Conservation (phyloP, 2,888 invertebrate species). For the Parochlus steinenii region DNA sequence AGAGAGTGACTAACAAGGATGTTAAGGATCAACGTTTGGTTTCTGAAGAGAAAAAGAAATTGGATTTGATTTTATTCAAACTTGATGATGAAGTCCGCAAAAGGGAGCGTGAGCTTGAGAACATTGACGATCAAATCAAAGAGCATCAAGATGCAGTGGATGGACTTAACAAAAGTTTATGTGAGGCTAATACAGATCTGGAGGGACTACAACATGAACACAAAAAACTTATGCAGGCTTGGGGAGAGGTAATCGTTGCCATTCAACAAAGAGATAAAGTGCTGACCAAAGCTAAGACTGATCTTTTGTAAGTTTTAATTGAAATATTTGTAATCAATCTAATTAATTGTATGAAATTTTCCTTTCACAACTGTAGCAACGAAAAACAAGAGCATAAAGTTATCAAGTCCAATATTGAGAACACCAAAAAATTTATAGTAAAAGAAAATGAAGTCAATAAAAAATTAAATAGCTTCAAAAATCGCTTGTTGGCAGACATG, state of each 20-base stretch:
- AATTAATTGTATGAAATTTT: constrained; percentile 9
- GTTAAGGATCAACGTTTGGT: constrained; percentile 26
- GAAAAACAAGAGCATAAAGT: constrained; percentile 40
- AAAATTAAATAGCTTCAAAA: constrained; percentile 40
- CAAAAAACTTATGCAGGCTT: constrained; percentile 48
- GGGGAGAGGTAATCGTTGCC: constrained; percentile 56
- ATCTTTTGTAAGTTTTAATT: constrained; percentile 35
- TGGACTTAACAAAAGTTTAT: constrained; percentile 38
- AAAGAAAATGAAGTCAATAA: constrained; percentile 53
- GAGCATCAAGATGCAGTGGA: constrained; percentile 48
- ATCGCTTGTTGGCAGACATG: constrained; percentile 39
- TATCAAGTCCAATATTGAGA: constrained; percentile 40
- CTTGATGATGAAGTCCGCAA: constrained; percentile 53
- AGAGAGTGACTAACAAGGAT: constrained; percentile 27
- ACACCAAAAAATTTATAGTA: constrained; percentile 43
- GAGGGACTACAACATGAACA: constrained; percentile 54
- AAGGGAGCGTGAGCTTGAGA: constrained; percentile 45
- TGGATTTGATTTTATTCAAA: constrained; percentile 49
- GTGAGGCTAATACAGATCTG: constrained; percentile 53
- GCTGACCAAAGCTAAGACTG: constrained; percentile 40
- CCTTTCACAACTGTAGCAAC: constrained; percentile 28
- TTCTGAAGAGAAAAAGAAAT: constrained; percentile 25
- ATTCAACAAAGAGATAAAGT: constrained; percentile 52
- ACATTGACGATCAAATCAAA: constrained; percentile 44
- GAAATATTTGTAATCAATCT: constrained; percentile 14